Evolutionary conservation across 2,888 invertebrate genomes (phyloP).

Genomic region (Celastrina argiolus): DNA sequence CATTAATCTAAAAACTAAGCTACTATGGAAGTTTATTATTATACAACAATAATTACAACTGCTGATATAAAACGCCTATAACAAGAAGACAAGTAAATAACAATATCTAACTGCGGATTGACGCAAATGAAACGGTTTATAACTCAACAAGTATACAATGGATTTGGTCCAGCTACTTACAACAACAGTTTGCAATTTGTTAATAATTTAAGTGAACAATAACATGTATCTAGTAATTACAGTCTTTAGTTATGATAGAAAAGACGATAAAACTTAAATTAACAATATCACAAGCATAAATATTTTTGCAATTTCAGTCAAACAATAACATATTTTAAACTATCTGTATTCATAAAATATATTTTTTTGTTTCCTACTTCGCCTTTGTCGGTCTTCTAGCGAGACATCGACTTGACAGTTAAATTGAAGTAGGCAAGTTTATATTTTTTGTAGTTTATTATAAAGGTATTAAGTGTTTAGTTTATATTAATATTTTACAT

Average conservation of each 20-base stretch:
- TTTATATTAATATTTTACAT: neutral
- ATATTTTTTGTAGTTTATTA: neutral
- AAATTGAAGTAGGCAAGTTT: constrained; percentile 5
- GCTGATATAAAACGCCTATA: neutral
- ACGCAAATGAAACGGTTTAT: constrained; percentile 4
- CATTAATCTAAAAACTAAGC: constrained; percentile 51
- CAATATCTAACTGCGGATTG: neutral
- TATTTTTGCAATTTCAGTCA: constrained; percentile 43
- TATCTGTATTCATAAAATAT: constrained; percentile 23
- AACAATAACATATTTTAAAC: constrained; percentile 28
- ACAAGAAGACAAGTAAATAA: neutral
- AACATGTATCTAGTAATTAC: constrained; percentile 58
- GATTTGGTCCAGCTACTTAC: constrained; percentile 75
- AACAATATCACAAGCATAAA: constrained; percentile 73
- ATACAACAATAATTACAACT: constrained; percentile 42
- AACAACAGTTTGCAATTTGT: constrained; percentile 49
- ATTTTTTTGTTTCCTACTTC: constrained; percentile 22
- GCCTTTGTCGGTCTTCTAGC: neutral
- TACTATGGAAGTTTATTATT: constrained; percentile 38
- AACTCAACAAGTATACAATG: constrained; percentile 27
- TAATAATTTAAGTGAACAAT: constrained; percentile 52
- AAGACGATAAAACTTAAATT: constrained; percentile 67
- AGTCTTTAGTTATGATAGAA: constrained; percentile 76
- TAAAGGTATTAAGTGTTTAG: neutral
- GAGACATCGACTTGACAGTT: neutral